A percentile compares a stretch with the other conserved stretches of the same genome.
Conservation (phyloP, 1,140 invertebrate genomes). For the Macrosteles quadrilineatus region DNA sequence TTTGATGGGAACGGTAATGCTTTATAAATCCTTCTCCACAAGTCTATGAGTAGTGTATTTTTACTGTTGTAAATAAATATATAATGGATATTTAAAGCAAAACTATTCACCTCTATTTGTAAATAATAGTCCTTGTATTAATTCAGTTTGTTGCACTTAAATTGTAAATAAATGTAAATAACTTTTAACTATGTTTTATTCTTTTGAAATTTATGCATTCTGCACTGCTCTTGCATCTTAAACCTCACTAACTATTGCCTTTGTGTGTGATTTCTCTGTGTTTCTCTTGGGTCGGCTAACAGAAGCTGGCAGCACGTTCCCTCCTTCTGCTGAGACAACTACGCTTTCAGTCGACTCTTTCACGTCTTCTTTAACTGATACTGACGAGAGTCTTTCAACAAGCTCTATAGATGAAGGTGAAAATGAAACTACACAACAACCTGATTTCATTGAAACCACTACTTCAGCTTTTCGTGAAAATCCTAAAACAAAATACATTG, state of each 20-base stretch:
- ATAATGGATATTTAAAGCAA: background rate
- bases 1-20: slow-evolving; percentile 32
- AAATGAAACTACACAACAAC: too few relatives aligned
- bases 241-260: slow-evolving; percentile 34
- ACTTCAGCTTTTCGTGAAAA: too few relatives aligned
- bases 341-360: background rate
- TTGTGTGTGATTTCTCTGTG: slow-evolving; percentile 33
- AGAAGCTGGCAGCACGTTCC: slow-evolving; percentile 18
- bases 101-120: background rate
- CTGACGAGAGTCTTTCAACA: background rate
- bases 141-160: background rate
- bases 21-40: slow-evolving; percentile 39
- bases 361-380: background rate
- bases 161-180: slow-evolving; percentile 23
- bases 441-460: too few relatives aligned
- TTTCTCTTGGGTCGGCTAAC: slow-evolving; percentile 41
- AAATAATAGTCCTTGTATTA: background rate
- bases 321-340: slow-evolving; percentile 12
- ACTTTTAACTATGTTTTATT: background rate
- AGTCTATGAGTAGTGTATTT: slow-evolving; percentile 32
- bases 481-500: too few relatives aligned
- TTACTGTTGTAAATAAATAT: slow-evolving; percentile 14
- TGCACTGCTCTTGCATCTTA: slow-evolving; percentile 24
- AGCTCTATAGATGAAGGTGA: too few relatives aligned
- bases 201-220: slow-evolving; percentile 1